Base-by-base conservation (phyloP, 2,113 vertebrate species). In the Octodon degus region DNA sequence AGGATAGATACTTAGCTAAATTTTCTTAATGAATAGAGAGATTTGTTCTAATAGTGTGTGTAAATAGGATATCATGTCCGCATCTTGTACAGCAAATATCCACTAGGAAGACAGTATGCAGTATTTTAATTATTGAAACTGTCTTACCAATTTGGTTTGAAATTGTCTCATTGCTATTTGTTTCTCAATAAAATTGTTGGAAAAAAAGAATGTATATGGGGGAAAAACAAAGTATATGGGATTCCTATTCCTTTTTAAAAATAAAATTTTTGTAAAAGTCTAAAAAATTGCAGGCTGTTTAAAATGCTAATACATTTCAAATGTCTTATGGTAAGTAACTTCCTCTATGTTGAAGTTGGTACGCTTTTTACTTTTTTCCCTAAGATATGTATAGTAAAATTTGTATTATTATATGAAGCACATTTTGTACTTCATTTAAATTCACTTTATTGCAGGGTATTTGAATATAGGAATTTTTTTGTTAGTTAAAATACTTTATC, bases 371-470 rank as follows among this genome's bases (percentile, higher is more conserved):
- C n/a, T 5, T 67, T 83, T 70, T 96, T 53, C 27, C 32, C 34
- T 81, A 72, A 95, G 83, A 90, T 90, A 67, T 67, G 47, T 94
- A 76, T 8, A 37, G n/a, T 72, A 37, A 62, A 86, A 27, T 81
- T 6, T 85, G 30, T 43, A 84, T 86, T 85, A 24, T 90, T 87
- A 85, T 79, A 93, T 86, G 50, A 11, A 89, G 96, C 74, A 30
- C 24, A 32, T 92, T 95, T 86, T 24, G 17, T 50, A 34, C 72
- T 91, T 89, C 55, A 85, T 89, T 86, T 93, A 88, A 94, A 77
- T 70, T 34, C 24, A 65, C 40, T 60, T 91, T 50, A 34, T 3
- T 86, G 24, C 32, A 27, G 4, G 86, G 2, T 74, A 67, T 90
- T 93, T 95, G 37, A 92, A 77, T 70, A 27, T 17, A 77, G 77